A percentile compares a stretch with the other conserved stretches of the same genome.
Conservation (phyloP, 2,888 invertebrate species). For the Drosophila stalkeri region DNA sequence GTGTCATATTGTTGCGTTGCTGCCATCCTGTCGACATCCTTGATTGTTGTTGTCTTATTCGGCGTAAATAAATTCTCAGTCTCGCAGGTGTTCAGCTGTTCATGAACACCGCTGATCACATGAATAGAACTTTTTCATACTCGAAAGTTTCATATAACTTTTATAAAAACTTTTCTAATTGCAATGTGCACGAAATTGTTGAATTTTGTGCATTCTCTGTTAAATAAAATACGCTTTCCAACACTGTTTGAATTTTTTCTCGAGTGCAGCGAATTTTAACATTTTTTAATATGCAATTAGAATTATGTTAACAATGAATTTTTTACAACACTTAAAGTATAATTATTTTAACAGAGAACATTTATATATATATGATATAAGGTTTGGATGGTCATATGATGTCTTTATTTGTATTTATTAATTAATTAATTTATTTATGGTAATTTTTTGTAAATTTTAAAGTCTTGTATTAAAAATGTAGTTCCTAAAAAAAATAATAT, state of each 20-base stretch:
- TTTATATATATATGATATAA: no score
- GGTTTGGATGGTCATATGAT: no score
- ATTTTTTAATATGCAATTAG: no score
- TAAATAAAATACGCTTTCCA: not conserved
- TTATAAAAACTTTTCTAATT: not conserved
- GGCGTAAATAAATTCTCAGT: conserved; percentile 49
- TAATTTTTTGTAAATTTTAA: no score
- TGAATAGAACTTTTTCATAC: conserved; percentile 14
- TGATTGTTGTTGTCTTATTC: conserved; percentile 47
- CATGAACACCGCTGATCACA: conserved; percentile 4
- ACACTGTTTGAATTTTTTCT: not conserved
- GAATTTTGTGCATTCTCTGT: not conserved
- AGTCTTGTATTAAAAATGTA: no score
- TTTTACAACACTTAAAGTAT: not conserved
- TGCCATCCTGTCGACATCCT: conserved; percentile 36
- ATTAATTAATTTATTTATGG: no score
- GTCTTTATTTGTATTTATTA: no score
- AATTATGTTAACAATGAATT: no score
- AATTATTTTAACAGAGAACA: not conserved
- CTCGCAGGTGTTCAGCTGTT: conserved; percentile 55
- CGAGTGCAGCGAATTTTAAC: not conserved
- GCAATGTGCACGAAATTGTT: not conserved
- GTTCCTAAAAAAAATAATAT: no score
- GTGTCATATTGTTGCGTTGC: conserved; percentile 36
- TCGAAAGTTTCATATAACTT: not conserved